Base-by-base conservation (phyloP, 2,888 invertebrate species). In the Diaphora mendica region DNA sequence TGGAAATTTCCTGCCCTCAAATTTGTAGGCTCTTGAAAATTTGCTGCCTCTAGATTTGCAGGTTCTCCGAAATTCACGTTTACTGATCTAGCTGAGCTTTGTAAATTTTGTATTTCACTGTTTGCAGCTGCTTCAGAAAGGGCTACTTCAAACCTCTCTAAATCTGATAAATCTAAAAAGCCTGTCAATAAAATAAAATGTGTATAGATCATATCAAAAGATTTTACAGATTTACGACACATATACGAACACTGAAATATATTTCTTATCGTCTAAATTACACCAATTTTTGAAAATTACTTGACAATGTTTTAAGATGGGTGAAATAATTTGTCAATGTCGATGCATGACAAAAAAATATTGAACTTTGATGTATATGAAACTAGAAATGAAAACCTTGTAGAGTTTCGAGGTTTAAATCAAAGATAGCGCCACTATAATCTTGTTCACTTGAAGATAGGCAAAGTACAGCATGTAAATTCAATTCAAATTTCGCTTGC, bases 61-160 rank as follows among this genome's bases (percentile, higher is more conserved):
- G 59, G 13, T 59, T 59, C 59, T 13, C 26, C 13, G 26, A 59
- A 59, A 59, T 59, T 59, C 11, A 59, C 3, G 26, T 26, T n/a
- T 13, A 3, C 13, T 59, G 13, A 13, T 3, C n/a, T 26, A 13
- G 13, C 26, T 59, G 59, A 59, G 13, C 26, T 59, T 26, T 59
- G 59, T 59, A 59, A 59, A 59, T 59, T 59, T 59, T 59, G 59
- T 0, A 59, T 59, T 59, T 59, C 59, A 0, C 8, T 59, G 26
- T 59, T 59, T 59, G 59, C 59, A 26, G 59, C 59, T 59, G n/a
- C 59, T 59, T 59, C 59, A 3, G 59, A 59, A 59, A 59, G n/a
- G 13, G 59, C 59, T 26, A 59, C 26, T 11, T 59, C 59, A 26
- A 26, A 26, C 0, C 13, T 26, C n/a, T 26, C 26, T 26, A 55